These are phyloP conservation scores for Mythimna lalbum DNA, from an alignment of 2,888 invertebrate species.

Conservation along the genomic window DNA sequence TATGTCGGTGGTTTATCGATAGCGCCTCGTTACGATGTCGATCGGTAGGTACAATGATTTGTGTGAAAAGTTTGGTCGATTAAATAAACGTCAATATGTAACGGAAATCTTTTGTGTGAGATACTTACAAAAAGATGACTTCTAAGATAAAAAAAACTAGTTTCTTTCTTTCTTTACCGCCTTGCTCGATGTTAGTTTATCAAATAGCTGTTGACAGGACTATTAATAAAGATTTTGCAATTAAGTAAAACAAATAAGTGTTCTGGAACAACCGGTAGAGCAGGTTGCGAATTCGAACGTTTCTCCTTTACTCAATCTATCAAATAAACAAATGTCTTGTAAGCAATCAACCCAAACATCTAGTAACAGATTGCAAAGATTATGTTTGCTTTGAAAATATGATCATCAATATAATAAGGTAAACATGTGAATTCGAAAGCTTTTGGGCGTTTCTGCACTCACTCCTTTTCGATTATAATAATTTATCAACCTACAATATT, in stretches of 20 bases:
- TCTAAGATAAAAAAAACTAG: background rate
- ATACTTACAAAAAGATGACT: background rate
- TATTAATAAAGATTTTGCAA: background rate
- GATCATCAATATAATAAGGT: background rate
- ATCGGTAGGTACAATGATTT: constrained; percentile 48
- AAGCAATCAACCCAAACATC: background rate
- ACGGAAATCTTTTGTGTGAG: constrained; percentile 39
- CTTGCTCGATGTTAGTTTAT: background rate
- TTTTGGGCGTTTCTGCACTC: background rate
- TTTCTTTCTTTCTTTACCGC: background rate
- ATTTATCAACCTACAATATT: background rate
- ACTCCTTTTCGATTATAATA: background rate
- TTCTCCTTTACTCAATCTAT: background rate
- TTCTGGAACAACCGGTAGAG: background rate
- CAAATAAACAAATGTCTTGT: constrained; percentile 5
- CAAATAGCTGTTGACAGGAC: background rate
- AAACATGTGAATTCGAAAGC: background rate
- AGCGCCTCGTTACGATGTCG: constrained; percentile 42
- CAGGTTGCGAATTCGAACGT: constrained; percentile 1
- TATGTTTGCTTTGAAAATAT: background rate
- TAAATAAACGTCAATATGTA: constrained; percentile 21
- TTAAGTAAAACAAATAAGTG: background rate
- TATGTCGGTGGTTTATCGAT: constrained; percentile 45
- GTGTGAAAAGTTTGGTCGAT: constrained; percentile 38
- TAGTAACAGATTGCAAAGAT: constrained; percentile 4